phyloP scores from a whole-genome alignment of 2,888 invertebrate genomes.

The Heliconius ethilla region DNA sequence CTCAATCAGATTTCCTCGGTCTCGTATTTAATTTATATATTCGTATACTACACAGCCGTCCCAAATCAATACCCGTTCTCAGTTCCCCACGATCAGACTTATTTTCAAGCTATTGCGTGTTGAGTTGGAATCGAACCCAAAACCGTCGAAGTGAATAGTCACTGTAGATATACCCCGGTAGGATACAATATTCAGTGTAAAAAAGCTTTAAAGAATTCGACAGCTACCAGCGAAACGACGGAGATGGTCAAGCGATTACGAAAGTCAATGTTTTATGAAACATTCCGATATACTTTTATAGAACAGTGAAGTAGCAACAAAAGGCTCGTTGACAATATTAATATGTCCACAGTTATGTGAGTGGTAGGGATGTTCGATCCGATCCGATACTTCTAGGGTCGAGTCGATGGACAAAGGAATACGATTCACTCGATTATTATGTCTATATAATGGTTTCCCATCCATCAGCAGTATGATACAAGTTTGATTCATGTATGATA shows the following conservation, averaged over 20 bases:
- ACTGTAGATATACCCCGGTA: neutral
- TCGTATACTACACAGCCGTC: neutral
- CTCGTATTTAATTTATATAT: neutral
- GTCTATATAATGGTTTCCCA: neutral
- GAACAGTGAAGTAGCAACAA: constrained; percentile 21
- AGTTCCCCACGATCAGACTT: too few relatives aligned
- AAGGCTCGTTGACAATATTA: constrained; percentile 47
- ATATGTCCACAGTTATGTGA: constrained; percentile 50
- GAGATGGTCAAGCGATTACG: neutral
- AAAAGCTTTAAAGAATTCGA: neutral
- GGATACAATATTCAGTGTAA: too few relatives aligned
- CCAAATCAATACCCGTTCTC: neutral
- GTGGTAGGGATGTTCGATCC: neutral
- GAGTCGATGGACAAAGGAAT: neutral
- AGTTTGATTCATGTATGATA: too few relatives aligned
- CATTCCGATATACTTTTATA: constrained; percentile 33
- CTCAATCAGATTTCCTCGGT: neutral
- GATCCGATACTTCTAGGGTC: neutral
- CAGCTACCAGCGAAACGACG: neutral
- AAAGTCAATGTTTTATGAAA: constrained; percentile 13
- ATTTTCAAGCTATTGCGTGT: too few relatives aligned
- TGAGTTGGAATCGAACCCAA: neutral
- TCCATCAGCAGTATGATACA: too few relatives aligned
- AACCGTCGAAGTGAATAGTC: neutral
- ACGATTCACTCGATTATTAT: neutral